Percentiles rank a stretch among this genome's conserved stretches.
These are phyloP conservation scores for Ascidia mentula DNA, from an alignment of 23 tunicate genomes.

Conservation along the genomic window DNA sequence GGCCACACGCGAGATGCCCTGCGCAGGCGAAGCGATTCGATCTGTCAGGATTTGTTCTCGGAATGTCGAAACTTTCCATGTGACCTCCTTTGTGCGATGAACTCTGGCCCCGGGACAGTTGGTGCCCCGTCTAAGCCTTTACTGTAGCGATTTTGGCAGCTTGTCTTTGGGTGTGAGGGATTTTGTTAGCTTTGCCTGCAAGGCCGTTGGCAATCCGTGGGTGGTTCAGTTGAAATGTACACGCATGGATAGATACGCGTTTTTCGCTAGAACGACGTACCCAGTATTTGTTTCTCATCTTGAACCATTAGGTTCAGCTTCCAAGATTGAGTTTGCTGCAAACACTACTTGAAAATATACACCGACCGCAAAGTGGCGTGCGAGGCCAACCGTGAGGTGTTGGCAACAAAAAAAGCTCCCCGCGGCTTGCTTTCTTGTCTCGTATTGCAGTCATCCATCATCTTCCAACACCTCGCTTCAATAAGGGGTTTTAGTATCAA, in stretches of 20 bases:
- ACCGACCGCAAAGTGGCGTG: not conserved
- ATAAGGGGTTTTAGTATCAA: not conserved
- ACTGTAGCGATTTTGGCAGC: not conserved
- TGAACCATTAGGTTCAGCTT: too few species aligned
- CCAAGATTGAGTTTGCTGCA: not conserved
- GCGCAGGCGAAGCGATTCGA: not conserved
- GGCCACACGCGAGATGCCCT: not conserved
- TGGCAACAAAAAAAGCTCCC: not conserved
- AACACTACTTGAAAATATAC: not conserved
- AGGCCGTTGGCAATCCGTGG: not conserved
- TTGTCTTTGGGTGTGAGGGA: not conserved
- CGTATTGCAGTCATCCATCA: not conserved
- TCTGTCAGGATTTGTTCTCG: not conserved
- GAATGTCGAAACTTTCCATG: not conserved
- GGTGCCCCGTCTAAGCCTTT: not conserved
- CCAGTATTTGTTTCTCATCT: too few species aligned
- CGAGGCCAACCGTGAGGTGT: not conserved
- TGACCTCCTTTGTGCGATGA: not conserved
- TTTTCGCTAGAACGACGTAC: too few species aligned
- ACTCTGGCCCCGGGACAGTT: not conserved
- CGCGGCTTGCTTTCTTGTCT: not conserved
- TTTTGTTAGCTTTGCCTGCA: not conserved
- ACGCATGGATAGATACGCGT: constrained; percentile 2
- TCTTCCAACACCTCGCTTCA: not conserved
- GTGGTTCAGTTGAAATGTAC: too few species aligned